A percentile compares a stretch with the other conserved stretches of the same genome.
phyloP scores from a whole-genome alignment of 2,797 vertebrate species.

The Epinephelus coioides region DNA sequence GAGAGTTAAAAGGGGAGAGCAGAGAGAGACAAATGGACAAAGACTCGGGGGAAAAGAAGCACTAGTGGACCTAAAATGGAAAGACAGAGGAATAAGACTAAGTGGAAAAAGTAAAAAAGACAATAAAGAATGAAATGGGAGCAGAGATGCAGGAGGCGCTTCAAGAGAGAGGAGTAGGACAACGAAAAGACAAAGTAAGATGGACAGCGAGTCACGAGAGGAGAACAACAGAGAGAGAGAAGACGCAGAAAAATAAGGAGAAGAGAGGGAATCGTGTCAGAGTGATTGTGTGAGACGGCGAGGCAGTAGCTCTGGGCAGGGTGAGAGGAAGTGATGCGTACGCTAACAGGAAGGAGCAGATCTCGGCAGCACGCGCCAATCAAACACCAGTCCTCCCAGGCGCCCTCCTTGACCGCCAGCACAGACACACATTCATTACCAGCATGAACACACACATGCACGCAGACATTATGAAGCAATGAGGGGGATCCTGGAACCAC shows the following conservation, averaged over 20 bases:
- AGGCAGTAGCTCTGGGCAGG: slow-evolving; percentile 82
- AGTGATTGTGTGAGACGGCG: slow-evolving; percentile 79
- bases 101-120: not conserved
- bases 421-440: slow-evolving; percentile 49
- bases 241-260: slow-evolving; percentile 50
- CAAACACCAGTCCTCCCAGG: slow-evolving; percentile 82
- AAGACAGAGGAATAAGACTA: slow-evolving; percentile 22
- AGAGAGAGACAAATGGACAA: slow-evolving; percentile 64
- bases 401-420: slow-evolving; percentile 70
- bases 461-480: slow-evolving; percentile 33
- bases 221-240: slow-evolving; percentile 20
- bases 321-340: slow-evolving; percentile 80
- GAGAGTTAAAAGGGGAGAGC: slow-evolving; percentile 56
- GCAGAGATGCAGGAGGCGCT: slow-evolving; percentile 25
- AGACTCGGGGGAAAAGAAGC: slow-evolving; percentile 17
- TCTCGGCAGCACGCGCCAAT: slow-evolving; percentile 80
- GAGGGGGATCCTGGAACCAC: slow-evolving; percentile 13
- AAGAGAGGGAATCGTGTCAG: slow-evolving; percentile 71
- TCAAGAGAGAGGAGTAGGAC: slow-evolving; percentile 17
- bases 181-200: slow-evolving; percentile 37
- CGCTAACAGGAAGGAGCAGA: slow-evolving; percentile 82
- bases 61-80: slow-evolving; percentile 23
- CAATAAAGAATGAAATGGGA: slow-evolving; percentile 1
- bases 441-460: slow-evolving; percentile 39
- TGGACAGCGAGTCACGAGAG: slow-evolving; percentile 53